These are phyloP conservation scores for Oscarella lobularis DNA, from an alignment of 37 sponge, comb jelly and placozoan species.

Conservation along the genomic window DNA sequence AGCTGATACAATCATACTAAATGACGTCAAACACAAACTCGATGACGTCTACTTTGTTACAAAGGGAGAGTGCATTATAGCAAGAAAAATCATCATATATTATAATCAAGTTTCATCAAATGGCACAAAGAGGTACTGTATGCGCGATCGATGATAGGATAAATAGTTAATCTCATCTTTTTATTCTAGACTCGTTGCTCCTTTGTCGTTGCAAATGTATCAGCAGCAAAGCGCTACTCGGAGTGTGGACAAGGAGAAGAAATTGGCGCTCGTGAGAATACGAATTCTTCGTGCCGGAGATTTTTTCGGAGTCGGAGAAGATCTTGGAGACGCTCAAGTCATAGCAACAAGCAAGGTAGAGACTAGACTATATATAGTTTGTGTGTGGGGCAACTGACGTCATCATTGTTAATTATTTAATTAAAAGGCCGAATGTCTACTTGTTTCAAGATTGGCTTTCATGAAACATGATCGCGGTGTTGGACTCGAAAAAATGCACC, in stretches of 20 bases:
- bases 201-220: too few species aligned
- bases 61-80: neutral
- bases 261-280: neutral
- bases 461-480: constrained; percentile 19
- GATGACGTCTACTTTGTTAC: neutral
- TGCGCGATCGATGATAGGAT: too few species aligned
- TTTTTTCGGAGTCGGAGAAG: constrained; percentile 75
- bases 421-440: constrained; percentile 24
- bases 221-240: neutral
- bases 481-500: constrained; percentile 6
- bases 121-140: neutral
- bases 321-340: constrained; percentile 13
- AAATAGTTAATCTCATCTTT: too few species aligned
- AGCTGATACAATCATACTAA: neutral
- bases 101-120: neutral
- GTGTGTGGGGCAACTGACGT: too few species aligned
- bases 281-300: constrained; percentile 42
- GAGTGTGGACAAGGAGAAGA: neutral
- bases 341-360: constrained; percentile 11
- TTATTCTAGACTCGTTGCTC: too few species aligned
- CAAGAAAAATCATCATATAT: neutral
- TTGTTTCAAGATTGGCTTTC: constrained; percentile 24
- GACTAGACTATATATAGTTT: too few species aligned
- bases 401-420: too few species aligned
- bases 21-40: neutral